Conservation (phyloP, 2,888 invertebrate genomes). For the Pseudococcus longispinus region DNA sequence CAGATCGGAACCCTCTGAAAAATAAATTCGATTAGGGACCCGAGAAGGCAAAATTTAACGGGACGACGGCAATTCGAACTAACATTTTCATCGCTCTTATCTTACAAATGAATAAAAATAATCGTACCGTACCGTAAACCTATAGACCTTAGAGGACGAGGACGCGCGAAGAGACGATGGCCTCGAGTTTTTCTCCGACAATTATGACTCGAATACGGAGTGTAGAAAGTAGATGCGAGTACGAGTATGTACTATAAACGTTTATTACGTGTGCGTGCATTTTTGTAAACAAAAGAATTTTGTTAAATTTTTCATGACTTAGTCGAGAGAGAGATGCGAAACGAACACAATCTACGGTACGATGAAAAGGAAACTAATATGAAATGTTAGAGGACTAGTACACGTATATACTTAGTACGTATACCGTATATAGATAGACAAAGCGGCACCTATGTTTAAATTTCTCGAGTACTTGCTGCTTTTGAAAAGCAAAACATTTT, state of each 20-base stretch:
- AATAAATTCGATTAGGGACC: neutral
- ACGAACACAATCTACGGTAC: neutral
- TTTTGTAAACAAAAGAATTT: slow-evolving; percentile 3
- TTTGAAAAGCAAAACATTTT: slow-evolving; percentile 55
- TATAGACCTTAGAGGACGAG: neutral
- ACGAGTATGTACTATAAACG: neutral
- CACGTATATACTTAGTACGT: neutral
- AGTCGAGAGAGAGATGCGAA: neutral
- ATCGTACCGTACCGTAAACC: neutral
- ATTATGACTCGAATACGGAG: neutral
- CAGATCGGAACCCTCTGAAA: neutral
- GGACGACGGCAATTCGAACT: neutral
- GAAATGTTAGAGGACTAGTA: slow-evolving; percentile 45
- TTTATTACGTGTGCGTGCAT: neutral
- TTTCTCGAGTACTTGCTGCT: slow-evolving; percentile 50
- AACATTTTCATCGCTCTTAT: neutral
- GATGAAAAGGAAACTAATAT: slow-evolving; percentile 33
- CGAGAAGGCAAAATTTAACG: neutral
- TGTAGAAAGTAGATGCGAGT: neutral
- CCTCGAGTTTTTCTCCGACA: neutral
- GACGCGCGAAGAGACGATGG: neutral
- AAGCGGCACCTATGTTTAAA: slow-evolving; percentile 54
- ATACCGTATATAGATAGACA: neutral
- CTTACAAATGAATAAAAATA: neutral
- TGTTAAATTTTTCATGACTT: slow-evolving; percentile 31